Evolutionary conservation across 2,888 invertebrate genomes (phyloP).

Genomic region (Corbicula japonica): DNA sequence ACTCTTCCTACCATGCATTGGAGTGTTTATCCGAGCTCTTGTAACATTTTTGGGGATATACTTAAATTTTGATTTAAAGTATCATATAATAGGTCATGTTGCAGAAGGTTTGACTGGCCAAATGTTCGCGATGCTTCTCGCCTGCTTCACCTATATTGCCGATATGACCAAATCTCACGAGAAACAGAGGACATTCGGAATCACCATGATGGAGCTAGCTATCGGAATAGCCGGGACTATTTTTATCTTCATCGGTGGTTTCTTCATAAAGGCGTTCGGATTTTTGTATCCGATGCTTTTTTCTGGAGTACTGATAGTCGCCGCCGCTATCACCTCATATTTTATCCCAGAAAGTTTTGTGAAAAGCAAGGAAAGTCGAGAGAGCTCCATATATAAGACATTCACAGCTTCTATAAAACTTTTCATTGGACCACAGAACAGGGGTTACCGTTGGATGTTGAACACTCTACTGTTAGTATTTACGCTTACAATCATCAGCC

Average conservation of each 20-base stretch:
- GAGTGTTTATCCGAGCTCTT: slow-evolving; percentile 50
- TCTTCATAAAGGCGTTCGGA: slow-evolving; percentile 49
- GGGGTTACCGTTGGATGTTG: slow-evolving; percentile 55
- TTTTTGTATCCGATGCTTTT: slow-evolving; percentile 48
- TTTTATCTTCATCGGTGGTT: slow-evolving; percentile 61
- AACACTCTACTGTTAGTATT: slow-evolving; percentile 44
- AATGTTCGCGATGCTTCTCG: slow-evolving; percentile 50
- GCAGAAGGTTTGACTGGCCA: slow-evolving; percentile 67
- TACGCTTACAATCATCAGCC: slow-evolving; percentile 30
- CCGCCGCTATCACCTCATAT: too few species aligned
- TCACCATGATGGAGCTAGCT: slow-evolving; percentile 57
- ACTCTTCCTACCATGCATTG: slow-evolving; percentile 53
- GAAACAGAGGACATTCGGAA: slow-evolving; percentile 57
- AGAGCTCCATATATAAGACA: too few species aligned
- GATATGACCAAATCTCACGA: slow-evolving; percentile 62
- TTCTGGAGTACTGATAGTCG: too few species aligned
- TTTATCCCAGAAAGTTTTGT: too few species aligned
- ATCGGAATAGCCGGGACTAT: slow-evolving; percentile 54
- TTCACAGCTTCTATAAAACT: too few species aligned
- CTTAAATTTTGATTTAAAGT: slow-evolving; percentile 52
- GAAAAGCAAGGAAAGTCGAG: too few species aligned
- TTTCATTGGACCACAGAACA: slow-evolving; percentile 50
- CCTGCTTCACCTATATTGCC: slow-evolving; percentile 53
- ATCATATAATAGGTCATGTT: slow-evolving; percentile 48
- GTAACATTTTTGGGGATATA: slow-evolving; percentile 46